phyloP scores from a whole-genome alignment of 2,113 vertebrate species.

The Xiphophorus maculatus region DNA sequence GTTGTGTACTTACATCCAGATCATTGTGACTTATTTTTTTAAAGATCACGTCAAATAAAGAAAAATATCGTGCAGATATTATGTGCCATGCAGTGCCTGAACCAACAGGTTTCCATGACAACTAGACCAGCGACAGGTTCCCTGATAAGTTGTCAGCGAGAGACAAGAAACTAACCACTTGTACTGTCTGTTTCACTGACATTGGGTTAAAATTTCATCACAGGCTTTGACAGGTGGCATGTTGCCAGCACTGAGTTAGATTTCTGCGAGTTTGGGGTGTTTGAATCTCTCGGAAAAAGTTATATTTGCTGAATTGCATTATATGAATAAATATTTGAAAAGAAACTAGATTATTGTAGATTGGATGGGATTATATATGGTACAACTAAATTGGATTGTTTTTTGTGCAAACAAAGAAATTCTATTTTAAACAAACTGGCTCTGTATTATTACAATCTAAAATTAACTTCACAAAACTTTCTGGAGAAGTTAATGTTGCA shows the following conservation, averaged over 20 bases:
- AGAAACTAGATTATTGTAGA: not conserved
- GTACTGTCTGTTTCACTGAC: not conserved
- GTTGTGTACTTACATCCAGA: not conserved
- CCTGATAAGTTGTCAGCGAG: constrained; percentile 9
- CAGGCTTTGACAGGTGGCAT: not conserved
- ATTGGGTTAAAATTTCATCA: not conserved
- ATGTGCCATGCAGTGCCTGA: not conserved
- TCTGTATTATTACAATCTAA: not conserved
- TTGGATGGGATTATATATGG: not conserved
- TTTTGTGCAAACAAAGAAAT: not conserved
- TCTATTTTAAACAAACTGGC: not conserved
- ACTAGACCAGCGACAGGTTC: constrained; percentile 17
- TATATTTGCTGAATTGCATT: not conserved
- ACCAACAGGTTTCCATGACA: constrained; percentile 37
- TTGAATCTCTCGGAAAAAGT: too few relatives aligned
- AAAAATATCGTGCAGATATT: not conserved
- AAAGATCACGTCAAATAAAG: not conserved
- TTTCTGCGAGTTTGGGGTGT: not conserved
- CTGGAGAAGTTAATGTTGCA: not conserved
- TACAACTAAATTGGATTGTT: not conserved
- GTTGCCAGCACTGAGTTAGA: not conserved
- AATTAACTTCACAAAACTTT: not conserved
- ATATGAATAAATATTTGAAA: not conserved
- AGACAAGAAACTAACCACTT: constrained; percentile 1
- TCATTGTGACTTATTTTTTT: not conserved